Conservation (phyloP, 2,113 vertebrate species). For the Elanoides forficatus region DNA sequence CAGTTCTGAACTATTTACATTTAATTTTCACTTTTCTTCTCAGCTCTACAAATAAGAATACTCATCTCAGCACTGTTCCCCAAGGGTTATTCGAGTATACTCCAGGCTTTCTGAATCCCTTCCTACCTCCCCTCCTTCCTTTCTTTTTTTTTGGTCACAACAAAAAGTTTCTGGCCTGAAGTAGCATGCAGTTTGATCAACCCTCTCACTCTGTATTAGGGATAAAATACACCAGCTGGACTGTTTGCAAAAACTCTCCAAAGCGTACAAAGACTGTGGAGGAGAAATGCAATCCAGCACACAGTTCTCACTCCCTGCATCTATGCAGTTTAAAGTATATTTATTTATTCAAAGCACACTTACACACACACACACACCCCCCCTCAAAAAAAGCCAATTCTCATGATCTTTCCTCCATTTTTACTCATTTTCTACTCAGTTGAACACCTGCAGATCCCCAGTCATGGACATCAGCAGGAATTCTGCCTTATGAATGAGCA, state of each 20-base stretch:
- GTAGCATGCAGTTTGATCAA: neutral
- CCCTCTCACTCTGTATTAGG: slow-evolving; percentile 19
- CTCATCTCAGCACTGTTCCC: neutral
- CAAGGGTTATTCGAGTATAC: neutral
- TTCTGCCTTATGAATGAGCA: neutral
- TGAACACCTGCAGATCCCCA: neutral
- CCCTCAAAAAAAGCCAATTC: neutral
- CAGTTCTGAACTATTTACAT: neutral
- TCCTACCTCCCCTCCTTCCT: neutral
- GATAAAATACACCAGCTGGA: slow-evolving; percentile 37
- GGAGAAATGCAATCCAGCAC: slow-evolving; percentile 44
- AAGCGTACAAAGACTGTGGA: slow-evolving; percentile 40
- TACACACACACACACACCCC: neutral
- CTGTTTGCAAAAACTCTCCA: slow-evolving; percentile 63
- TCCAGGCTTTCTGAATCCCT: neutral
- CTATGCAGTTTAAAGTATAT: neutral
- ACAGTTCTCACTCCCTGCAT: slow-evolving; percentile 23
- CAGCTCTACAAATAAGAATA: neutral
- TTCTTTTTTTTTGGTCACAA: neutral
- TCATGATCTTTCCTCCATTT: neutral
- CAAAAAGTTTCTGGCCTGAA: slow-evolving; percentile 49
- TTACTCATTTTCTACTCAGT: neutral
- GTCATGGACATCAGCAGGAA: neutral
- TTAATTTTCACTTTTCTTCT: slow-evolving; percentile 35
- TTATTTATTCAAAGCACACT: neutral